Conservation (phyloP, 2,888 invertebrate species). For the Acanthococcus lagerstroemiae region DNA sequence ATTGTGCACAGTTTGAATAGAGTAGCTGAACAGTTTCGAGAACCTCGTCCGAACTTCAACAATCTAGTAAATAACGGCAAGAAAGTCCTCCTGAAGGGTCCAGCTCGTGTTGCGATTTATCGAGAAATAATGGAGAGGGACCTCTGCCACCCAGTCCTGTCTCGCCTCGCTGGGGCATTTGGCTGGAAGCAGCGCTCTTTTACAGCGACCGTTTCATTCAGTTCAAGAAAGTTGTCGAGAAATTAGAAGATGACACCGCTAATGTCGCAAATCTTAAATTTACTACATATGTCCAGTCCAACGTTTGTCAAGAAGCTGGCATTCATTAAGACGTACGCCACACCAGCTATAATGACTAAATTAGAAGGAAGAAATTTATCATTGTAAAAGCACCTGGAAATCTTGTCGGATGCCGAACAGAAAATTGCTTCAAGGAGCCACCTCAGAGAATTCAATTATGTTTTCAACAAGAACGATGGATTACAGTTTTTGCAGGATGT, state of each 20-base stretch:
- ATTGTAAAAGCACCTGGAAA: no score
- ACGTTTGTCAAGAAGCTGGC: neutral
- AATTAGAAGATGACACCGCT: neutral
- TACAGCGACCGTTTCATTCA: neutral
- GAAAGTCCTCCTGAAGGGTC: neutral
- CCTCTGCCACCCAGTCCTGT: neutral
- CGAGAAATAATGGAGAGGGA: neutral
- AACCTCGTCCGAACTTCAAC: neutral
- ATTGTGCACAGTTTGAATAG: neutral
- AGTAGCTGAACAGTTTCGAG: neutral
- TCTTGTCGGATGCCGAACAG: no score
- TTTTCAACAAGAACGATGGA: no score
- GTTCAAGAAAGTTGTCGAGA: neutral
- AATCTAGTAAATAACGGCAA: neutral
- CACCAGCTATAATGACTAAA: no score
- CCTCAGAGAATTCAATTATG: no score
- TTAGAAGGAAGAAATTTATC: neutral
- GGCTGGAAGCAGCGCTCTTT: neutral
- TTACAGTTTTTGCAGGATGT: no score
- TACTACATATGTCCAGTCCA: neutral
- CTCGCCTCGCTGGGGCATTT: neutral
- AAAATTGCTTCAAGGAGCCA: no score
- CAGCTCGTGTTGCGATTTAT: no score
- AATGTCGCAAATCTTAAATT: neutral
- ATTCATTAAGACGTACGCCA: neutral